Base-by-base conservation (phyloP, 2,797 vertebrate species). In the Pipistrellus pygmaeus region DNA sequence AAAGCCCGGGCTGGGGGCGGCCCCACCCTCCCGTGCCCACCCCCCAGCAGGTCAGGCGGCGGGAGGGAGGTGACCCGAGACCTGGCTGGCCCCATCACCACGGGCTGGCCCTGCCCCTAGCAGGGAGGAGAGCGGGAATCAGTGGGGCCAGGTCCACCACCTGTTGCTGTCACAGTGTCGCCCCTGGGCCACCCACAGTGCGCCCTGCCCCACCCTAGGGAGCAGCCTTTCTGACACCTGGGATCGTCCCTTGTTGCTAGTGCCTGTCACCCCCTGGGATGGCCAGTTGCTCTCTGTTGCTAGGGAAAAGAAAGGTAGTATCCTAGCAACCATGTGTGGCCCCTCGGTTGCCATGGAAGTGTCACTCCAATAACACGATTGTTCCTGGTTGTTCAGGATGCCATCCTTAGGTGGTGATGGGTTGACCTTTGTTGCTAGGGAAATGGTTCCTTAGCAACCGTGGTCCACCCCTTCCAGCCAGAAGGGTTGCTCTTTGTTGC, bases 1-100 rank as follows among this genome's bases (percentile, higher is more conserved):
- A 97, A 98, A 90, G 98, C 99, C 88, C 99, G 99, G 95, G 98
- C 99, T 9, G 99, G 99, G 91, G 98, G 98, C 62, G 99, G 99
- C 53, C 99, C 99, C 93, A 99, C 98, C 9, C 97, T 99, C 76
- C 96, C 98, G 88, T 99, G 98, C 97, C 95, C 97, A 93, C 73
- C 96, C 95, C 97, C 96, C 27, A 96, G 96, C 96, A 97, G 97
- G 97, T 97, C 96, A 97, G 97, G 97, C 32, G 8, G 95, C 73
- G 95, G 93, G 95, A 96, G 95, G 97, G 95, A 96, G 95, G 94
- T 55, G 71, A 35, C 88, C 93, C 97, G 55, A 88, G 96, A 95
- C 95, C 93, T n/a, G 4, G 83, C 85, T 35, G 80, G 89, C 48
- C 96, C 94, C n/a, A n/a, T 38, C 69, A 15, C 60, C 90, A 23